Evolutionary conservation across 1,140 invertebrate genomes (phyloP).

Genomic region (Ips typographus): DNA sequence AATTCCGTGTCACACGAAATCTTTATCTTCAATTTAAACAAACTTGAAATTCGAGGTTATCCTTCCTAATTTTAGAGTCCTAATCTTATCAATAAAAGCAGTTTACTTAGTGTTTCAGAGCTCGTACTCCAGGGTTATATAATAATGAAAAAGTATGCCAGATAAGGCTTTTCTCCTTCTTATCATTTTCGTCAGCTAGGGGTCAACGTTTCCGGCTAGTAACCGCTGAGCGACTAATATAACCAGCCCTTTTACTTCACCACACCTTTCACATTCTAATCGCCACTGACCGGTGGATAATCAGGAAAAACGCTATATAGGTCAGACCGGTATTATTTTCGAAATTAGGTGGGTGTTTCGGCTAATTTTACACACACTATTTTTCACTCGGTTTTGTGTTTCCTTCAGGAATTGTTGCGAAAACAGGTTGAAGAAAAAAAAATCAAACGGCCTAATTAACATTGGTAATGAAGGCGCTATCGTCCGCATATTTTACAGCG

Average conservation of each 20-base stretch:
- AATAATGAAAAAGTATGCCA: not conserved
- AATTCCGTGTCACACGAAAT: too few relatives aligned
- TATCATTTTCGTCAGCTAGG: not conserved
- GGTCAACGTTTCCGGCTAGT: not conserved
- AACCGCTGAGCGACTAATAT: not conserved
- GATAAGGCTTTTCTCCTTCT: not conserved
- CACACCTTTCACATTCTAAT: too few relatives aligned
- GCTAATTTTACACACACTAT: not conserved
- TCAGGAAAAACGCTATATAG: not conserved
- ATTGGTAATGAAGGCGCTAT: too few relatives aligned
- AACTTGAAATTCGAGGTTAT: not conserved
- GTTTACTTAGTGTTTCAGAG: not conserved
- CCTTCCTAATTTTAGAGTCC: not conserved
- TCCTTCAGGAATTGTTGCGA: too few relatives aligned
- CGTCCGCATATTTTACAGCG: too few relatives aligned
- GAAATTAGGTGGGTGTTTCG: not conserved
- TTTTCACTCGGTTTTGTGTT: too few relatives aligned
- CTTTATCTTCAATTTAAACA: not conserved
- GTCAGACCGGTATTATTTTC: not conserved
- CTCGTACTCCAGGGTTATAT: not conserved
- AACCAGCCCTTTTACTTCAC: too few relatives aligned
- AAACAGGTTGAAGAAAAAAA: too few relatives aligned
- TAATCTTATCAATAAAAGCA: not conserved
- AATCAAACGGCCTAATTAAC: too few relatives aligned
- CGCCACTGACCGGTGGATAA: not conserved